Percentiles rank a stretch among this genome's conserved stretches.
These are phyloP conservation scores for Acomys russatus DNA, from an alignment of 2,797 vertebrate species.

Conservation along the genomic window DNA sequence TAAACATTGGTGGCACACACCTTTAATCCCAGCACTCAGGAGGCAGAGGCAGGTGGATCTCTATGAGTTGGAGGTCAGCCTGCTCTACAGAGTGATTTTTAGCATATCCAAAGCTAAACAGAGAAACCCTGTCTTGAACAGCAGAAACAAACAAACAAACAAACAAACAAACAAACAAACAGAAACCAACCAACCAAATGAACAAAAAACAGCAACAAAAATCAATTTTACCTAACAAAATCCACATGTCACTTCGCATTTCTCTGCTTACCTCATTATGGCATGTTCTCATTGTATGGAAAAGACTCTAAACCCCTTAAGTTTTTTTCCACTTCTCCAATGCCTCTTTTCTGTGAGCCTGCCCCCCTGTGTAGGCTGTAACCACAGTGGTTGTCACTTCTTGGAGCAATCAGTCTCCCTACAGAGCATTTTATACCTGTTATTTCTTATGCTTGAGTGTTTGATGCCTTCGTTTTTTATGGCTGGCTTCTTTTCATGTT, in stretches of 20 bases:
- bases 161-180: neutral
- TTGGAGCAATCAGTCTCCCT: neutral
- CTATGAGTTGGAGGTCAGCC: neutral
- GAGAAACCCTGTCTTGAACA: neutral
- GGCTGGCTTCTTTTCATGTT: neutral
- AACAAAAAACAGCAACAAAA: neutral
- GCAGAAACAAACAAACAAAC: neutral
- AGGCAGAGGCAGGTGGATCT: neutral
- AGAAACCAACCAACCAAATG: neutral
- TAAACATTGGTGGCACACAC: neutral
- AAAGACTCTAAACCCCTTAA: neutral
- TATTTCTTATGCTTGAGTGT: neutral
- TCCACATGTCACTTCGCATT: neutral
- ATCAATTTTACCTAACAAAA: neutral
- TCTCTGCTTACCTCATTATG: constrained; percentile 3
- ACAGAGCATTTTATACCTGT: neutral
- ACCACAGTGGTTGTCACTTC: neutral
- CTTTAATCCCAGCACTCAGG: neutral
- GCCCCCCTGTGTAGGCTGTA: neutral
- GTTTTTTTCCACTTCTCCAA: neutral
- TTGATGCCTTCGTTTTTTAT: neutral
- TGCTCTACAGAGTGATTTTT: neutral
- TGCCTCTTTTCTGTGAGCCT: neutral
- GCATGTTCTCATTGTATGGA: neutral
- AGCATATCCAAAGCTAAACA: neutral